Conservation (phyloP, 2,797 vertebrate species). For the Scolopax bukidnonensis region DNA sequence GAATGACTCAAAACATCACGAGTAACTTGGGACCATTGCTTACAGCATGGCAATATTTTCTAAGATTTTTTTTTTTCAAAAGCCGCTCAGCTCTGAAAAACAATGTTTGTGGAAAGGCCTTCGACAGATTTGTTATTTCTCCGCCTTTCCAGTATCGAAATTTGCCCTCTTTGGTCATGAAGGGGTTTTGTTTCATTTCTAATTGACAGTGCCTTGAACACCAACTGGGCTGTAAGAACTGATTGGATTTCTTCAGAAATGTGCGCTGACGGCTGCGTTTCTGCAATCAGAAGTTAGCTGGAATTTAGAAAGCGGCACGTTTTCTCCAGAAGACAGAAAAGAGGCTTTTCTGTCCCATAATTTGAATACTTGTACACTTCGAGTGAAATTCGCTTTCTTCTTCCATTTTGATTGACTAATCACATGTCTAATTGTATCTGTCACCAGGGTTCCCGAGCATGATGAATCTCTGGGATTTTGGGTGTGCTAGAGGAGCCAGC, state of each 20-base stretch:
- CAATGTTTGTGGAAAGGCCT: background rate
- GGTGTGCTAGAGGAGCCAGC: background rate
- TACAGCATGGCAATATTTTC: background rate
- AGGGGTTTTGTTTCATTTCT: conserved; percentile 12
- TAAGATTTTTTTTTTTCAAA: background rate
- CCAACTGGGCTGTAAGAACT: background rate
- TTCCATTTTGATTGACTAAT: background rate
- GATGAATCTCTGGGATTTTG: background rate
- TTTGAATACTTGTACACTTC: background rate
- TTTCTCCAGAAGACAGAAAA: background rate
- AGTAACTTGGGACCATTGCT: background rate
- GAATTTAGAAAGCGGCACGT: background rate
- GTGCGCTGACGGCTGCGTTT: background rate
- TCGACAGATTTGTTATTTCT: background rate
- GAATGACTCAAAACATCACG: background rate
- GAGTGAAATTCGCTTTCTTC: background rate
- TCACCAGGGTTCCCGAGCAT: accelerated
- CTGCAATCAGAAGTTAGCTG: background rate
- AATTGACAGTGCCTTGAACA: background rate
- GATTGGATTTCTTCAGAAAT: background rate
- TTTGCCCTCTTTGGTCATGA: background rate
- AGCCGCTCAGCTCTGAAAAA: background rate
- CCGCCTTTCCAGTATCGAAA: background rate
- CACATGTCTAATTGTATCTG: background rate
- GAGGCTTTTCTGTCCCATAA: background rate